Conservation (phyloP, 1,140 invertebrate species). For the Sitodiplosis mosellana region DNA sequence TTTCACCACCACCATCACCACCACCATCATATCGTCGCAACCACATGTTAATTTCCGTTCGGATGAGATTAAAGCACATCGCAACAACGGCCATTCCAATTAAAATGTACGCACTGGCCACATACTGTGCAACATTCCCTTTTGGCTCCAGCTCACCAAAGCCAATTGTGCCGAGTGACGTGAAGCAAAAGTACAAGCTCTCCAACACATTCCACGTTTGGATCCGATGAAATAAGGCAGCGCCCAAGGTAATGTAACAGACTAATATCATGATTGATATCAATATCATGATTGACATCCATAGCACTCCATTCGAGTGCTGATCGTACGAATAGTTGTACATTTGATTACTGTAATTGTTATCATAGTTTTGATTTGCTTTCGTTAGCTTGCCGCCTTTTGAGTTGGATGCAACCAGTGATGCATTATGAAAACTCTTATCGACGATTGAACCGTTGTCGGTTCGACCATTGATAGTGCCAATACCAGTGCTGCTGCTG, state of each 20-base stretch:
- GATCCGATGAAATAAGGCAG: constrained; percentile 73
- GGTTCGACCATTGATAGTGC: constrained; percentile 5
- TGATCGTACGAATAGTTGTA: background rate
- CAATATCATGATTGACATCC: constrained; percentile 70
- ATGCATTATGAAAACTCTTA: background rate
- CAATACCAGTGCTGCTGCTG: constrained; percentile 6
- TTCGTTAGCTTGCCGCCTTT: constrained; percentile 5
- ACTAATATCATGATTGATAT: constrained; percentile 78
- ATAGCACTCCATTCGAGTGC: constrained; percentile 42
- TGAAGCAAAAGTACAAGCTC: constrained; percentile 88
- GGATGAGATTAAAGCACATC: constrained; percentile 92
- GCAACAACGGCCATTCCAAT: constrained; percentile 88
- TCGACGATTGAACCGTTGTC: background rate
- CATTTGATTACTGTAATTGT: background rate
- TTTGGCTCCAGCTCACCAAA: constrained; percentile 68
- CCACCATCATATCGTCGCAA: constrained; percentile 36
- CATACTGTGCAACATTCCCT: constrained; percentile 35
- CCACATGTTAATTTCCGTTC: constrained; percentile 68
- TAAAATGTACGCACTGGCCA: constrained; percentile 66
- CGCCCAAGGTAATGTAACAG: constrained; percentile 78
- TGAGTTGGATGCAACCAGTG: constrained; percentile 5
- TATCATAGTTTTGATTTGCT: constrained; percentile 1
- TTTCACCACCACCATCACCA: constrained; percentile 20
- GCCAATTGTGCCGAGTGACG: constrained; percentile 73
- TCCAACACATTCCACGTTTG: constrained; percentile 84